Conservation (phyloP, 2,888 invertebrate genomes). For the Gisinianus flammeolus region DNA sequence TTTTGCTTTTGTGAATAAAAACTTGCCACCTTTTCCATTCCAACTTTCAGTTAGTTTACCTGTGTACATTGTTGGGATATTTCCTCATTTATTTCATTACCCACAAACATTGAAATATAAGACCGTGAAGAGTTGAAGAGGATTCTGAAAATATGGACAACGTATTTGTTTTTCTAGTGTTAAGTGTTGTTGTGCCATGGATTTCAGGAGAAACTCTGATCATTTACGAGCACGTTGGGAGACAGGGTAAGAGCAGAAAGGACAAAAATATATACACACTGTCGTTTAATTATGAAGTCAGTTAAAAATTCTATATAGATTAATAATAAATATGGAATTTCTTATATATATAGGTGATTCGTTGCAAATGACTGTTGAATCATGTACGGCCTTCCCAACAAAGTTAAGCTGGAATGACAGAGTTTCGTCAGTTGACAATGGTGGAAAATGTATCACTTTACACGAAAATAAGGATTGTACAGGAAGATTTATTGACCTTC, state of each 20-base stretch:
- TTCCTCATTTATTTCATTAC: too few species aligned
- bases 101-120: too few species aligned
- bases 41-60: too few species aligned
- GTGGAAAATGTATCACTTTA: conserved; percentile 23
- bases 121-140: too few species aligned
- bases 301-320: neutral
- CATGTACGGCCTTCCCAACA: conserved; percentile 24
- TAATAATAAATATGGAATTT: conserved; percentile 16
- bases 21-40: too few species aligned
- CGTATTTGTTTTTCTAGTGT: neutral
- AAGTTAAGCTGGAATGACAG: conserved; percentile 33
- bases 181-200: neutral
- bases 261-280: neutral
- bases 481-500: conserved; percentile 32
- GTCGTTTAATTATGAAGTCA: neutral
- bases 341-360: conserved; percentile 20
- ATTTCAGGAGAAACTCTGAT: conserved; percentile 22
- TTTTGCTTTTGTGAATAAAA: too few species aligned
- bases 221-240: conserved; percentile 37
- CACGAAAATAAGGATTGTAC: conserved; percentile 37
- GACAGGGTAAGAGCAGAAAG: conserved; percentile 26
- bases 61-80: too few species aligned
- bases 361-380: conserved; percentile 30
- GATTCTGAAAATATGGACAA: too few species aligned
- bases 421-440: conserved; percentile 32